These are phyloP conservation scores for Nebria salina DNA, from an alignment of 2,888 invertebrate genomes.

Conservation along the genomic window DNA sequence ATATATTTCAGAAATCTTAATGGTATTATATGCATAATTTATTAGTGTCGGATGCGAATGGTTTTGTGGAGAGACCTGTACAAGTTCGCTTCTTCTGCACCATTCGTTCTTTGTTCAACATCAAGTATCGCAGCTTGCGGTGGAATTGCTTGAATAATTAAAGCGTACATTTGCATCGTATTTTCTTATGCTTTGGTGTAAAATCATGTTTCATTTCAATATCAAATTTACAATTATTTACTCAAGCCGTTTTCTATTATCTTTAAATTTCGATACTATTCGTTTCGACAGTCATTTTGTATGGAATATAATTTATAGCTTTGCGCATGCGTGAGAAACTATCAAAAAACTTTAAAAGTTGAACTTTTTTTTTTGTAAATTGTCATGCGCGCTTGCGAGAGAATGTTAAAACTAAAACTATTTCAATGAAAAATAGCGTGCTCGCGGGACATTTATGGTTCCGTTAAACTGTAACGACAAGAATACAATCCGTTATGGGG, in stretches of 20 bases:
- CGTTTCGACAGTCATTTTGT: background rate
- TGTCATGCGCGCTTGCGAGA: slow-evolving; percentile 12
- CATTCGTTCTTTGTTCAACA: background rate
- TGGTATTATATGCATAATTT: background rate
- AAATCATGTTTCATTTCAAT: too few species aligned
- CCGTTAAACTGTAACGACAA: slow-evolving; percentile 36
- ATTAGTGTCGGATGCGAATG: background rate
- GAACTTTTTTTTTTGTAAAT: slow-evolving; percentile 36
- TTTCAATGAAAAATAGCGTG: slow-evolving; percentile 37
- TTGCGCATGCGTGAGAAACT: background rate
- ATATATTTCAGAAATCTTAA: background rate
- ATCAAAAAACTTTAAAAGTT: slow-evolving; percentile 30
- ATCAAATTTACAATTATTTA: too few species aligned
- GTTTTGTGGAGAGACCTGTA: background rate
- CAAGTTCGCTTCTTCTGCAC: background rate
- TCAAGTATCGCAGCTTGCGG: background rate
- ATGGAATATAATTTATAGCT: background rate
- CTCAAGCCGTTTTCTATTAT: too few species aligned
- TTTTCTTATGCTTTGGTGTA: background rate
- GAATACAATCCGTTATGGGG: slow-evolving; percentile 18
- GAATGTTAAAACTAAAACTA: slow-evolving; percentile 40
- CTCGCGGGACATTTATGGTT: slow-evolving; percentile 29
- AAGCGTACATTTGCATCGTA: background rate
- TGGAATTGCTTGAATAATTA: background rate
- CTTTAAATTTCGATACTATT: too few species aligned